phyloP scores from a whole-genome alignment of 2,113 vertebrate species.

The Nicator chloris region DNA sequence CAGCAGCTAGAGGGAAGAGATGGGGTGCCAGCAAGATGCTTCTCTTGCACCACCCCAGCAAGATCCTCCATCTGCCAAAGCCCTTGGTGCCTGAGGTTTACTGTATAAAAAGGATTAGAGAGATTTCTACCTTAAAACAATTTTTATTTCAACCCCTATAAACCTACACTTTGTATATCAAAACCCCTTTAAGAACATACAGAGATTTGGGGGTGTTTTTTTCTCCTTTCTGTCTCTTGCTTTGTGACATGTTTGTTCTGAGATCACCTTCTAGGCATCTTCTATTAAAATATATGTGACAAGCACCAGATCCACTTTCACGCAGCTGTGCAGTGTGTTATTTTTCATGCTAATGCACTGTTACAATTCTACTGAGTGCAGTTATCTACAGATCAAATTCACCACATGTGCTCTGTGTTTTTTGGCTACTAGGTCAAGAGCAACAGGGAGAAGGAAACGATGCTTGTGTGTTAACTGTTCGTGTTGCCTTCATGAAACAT shows the following conservation, averaged over 20 bases:
- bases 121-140: slow-evolving; percentile 17
- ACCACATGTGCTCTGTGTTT: slow-evolving; percentile 46
- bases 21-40: neutral
- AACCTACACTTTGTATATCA: neutral
- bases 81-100: neutral
- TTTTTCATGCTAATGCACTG: slow-evolving; percentile 53
- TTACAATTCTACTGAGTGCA: slow-evolving; percentile 45
- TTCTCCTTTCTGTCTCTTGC: slow-evolving; percentile 11
- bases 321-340: slow-evolving; percentile 48
- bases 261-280: slow-evolving; percentile 61
- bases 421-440: slow-evolving; percentile 63
- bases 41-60: neutral
- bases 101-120: neutral
- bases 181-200: neutral
- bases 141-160: slow-evolving; percentile 8
- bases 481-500: neutral
- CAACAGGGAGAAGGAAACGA: neutral
- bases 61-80: neutral
- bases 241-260: slow-evolving; percentile 52
- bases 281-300: slow-evolving; percentile 57
- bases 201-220: neutral
- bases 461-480: slow-evolving; percentile 18
- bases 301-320: slow-evolving; percentile 57
- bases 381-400: slow-evolving; percentile 50
- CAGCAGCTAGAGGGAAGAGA: neutral